Evolutionary conservation across 1,140 invertebrate genomes (phyloP).

Genomic region (Oedothorax gibbosus): DNA sequence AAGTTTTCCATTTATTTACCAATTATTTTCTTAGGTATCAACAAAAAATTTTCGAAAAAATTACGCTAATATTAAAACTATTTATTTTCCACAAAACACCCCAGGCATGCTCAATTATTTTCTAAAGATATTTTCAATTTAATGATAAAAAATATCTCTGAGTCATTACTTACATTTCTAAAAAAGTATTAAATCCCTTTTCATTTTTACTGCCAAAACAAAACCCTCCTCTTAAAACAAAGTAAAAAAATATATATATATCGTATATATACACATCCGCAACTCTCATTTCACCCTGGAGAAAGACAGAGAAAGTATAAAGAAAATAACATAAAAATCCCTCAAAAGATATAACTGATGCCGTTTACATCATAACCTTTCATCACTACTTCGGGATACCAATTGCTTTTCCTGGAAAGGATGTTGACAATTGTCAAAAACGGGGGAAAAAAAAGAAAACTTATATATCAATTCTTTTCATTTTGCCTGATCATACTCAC

Average conservation of each 20-base stretch:
- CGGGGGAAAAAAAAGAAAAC: slow-evolving; percentile 25
- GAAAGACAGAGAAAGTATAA: not conserved
- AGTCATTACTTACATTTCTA: too few species aligned
- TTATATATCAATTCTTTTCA: slow-evolving; percentile 61
- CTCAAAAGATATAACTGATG: slow-evolving; percentile 46
- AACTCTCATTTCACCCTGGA: slow-evolving; percentile 34
- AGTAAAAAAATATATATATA: slow-evolving; percentile 3
- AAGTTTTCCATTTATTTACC: too few species aligned
- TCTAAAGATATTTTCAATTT: too few species aligned
- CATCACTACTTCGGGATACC: slow-evolving; percentile 45
- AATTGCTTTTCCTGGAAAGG: slow-evolving; percentile 46
- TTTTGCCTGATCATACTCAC: slow-evolving; percentile 54
- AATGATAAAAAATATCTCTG: too few species aligned
- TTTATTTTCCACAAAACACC: too few species aligned
- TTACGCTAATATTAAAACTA: too few species aligned
- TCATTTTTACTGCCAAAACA: not conserved
- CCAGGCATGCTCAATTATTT: too few species aligned
- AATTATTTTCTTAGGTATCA: too few species aligned
- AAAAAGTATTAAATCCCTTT: not conserved
- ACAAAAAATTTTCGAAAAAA: too few species aligned
- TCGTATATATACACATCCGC: slow-evolving; percentile 23
- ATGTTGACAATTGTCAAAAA: slow-evolving; percentile 60
- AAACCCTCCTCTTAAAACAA: slow-evolving; percentile 13
- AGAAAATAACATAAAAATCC: slow-evolving; percentile 9
- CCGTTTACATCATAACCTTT: slow-evolving; percentile 59